These are phyloP conservation scores for Lepus europaeus DNA, from an alignment of 2,113 vertebrate genomes.

Conservation along the genomic window DNA sequence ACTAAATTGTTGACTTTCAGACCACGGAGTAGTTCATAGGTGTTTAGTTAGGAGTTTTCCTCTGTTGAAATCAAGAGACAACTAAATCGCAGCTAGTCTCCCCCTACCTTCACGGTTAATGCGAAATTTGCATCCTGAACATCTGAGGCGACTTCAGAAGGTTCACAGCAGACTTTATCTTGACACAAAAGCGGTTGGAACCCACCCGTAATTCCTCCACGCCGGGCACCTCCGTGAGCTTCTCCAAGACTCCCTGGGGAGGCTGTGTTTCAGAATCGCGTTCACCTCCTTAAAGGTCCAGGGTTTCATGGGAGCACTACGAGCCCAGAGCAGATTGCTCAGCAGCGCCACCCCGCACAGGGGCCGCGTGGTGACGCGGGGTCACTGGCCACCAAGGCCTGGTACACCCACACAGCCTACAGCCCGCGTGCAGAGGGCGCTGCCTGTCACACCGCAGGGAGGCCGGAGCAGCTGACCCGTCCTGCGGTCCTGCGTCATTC, in stretches of 20 bases:
- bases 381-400: background rate
- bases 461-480: background rate
- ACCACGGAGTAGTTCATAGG: background rate
- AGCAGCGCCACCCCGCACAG: fast-evolving
- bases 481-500: background rate
- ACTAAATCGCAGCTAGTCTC: background rate
- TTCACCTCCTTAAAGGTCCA: background rate
- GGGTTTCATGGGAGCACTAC: too few relatives aligned
- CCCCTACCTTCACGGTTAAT: fast-evolving
- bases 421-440: fast-evolving
- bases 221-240: too few relatives aligned
- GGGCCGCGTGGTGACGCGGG: fast-evolving
- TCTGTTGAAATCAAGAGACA: background rate
- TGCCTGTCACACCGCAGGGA: fast-evolving
- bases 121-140: background rate
- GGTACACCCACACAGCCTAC: background rate
- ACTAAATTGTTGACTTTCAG: background rate
- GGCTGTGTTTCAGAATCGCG: fast-evolving
- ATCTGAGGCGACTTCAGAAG: too few relatives aligned
- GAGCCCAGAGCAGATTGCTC: too few relatives aligned
- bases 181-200: too few relatives aligned
- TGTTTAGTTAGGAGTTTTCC: background rate
- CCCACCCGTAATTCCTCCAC: too few relatives aligned
- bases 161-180: too few relatives aligned
- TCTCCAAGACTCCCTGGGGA: too few relatives aligned